Conservation (phyloP, 2,113 vertebrate genomes). For the Pelobates fuscus region DNA sequence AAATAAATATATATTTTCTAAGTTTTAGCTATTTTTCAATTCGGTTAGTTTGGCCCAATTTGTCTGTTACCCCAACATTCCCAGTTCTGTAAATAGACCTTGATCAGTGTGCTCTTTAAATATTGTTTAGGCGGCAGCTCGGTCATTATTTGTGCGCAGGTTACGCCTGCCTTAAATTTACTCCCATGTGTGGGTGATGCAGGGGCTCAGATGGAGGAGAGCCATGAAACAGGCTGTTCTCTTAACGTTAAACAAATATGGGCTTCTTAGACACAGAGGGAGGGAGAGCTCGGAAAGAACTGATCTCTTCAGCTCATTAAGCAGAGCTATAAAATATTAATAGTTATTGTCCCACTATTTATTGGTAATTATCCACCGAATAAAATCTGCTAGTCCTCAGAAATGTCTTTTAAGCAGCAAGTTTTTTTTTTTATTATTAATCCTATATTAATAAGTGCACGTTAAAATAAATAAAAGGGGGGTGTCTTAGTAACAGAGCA, state of each 20-base stretch:
- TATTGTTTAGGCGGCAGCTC: background rate
- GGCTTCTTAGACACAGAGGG: conserved; percentile 7
- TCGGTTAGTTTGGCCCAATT: too few species aligned
- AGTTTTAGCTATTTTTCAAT: too few species aligned
- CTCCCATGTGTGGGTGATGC: conserved; percentile 30
- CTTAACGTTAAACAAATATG: conserved; percentile 6
- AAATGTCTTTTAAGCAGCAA: conserved; percentile 71
- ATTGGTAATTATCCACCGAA: conserved; percentile 73
- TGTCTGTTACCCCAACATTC: too few species aligned
- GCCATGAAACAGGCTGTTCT: background rate
- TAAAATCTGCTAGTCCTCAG: conserved; percentile 67
- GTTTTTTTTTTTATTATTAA: conserved; percentile 66
- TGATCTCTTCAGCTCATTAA: conserved; percentile 69
- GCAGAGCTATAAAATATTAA: conserved; percentile 74
- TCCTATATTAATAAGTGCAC: conserved; percentile 41
- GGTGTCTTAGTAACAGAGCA: conserved; percentile 7
- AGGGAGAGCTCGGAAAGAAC: conserved; percentile 25
- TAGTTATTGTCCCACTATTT: conserved; percentile 75
- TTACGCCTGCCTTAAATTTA: conserved; percentile 32
- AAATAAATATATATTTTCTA: too few species aligned
- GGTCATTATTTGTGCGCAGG: conserved; percentile 3
- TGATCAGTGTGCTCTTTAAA: too few species aligned
- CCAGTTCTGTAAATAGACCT: too few species aligned
- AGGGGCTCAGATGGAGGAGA: background rate
- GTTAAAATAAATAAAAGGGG: conserved; percentile 5